Evolutionary conservation across 1,140 invertebrate genomes (phyloP).

Genomic region (Brachionus sp.): DNA sequence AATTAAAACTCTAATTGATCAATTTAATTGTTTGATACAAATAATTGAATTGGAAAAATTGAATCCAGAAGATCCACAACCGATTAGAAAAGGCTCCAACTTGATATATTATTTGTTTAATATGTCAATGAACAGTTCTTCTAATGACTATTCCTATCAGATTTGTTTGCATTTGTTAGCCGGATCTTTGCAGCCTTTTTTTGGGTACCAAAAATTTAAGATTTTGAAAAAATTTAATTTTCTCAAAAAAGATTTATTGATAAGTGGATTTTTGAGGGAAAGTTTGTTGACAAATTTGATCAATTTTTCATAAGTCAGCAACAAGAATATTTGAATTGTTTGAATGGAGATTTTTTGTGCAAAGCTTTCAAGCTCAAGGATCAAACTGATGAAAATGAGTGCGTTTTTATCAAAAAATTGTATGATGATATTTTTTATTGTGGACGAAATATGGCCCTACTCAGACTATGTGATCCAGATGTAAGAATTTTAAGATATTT

Average conservation of each 20-base stretch:
- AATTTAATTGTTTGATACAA: not conserved
- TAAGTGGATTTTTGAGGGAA: slow-evolving; percentile 42
- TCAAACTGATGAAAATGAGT: not conserved
- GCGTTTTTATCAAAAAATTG: slow-evolving; percentile 1
- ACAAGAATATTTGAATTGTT: not conserved
- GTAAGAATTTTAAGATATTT: slow-evolving; percentile 1
- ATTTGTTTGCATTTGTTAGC: not conserved
- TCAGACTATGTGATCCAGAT: not conserved
- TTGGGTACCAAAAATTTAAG: not conserved
- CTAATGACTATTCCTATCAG: not conserved
- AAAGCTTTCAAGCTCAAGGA: slow-evolving; percentile 12
- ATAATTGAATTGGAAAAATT: not conserved
- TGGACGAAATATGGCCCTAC: slow-evolving; percentile 15
- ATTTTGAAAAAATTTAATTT: not conserved
- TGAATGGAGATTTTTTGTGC: not conserved
- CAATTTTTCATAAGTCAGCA: slow-evolving; percentile 29
- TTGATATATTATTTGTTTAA: slow-evolving; percentile 15
- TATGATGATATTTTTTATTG: slow-evolving; percentile 39
- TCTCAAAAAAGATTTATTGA: slow-evolving; percentile 19
- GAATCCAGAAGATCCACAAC: not conserved
- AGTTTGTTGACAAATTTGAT: slow-evolving; percentile 30
- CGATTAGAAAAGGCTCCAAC: not conserved
- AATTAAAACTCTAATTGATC: not conserved
- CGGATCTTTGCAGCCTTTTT: not conserved
- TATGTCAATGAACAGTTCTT: not conserved